These are phyloP conservation scores for Cyanocitta stelleri DNA, from an alignment of 2,113 vertebrate genomes.

Conservation along the genomic window DNA sequence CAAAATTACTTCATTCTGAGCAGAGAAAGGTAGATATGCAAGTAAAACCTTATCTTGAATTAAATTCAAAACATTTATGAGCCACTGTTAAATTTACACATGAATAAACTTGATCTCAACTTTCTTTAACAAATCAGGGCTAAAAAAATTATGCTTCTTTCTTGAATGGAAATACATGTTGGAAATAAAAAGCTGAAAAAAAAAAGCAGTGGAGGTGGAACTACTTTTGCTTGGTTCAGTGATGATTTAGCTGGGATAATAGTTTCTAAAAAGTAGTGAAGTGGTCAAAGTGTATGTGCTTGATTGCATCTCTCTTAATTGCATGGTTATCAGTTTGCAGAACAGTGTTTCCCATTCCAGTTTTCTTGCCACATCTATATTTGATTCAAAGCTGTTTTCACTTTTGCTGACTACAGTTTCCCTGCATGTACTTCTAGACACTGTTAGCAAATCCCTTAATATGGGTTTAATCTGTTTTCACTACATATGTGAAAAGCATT, in stretches of 20 bases:
- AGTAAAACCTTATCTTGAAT: neutral
- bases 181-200: neutral
- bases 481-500: neutral
- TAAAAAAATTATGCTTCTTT: neutral
- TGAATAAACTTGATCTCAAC: neutral
- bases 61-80: neutral
- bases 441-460: neutral
- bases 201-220: neutral
- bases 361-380: neutral
- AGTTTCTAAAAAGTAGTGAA: neutral
- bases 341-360: neutral
- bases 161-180: neutral
- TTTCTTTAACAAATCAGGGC: neutral
- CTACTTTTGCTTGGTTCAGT: neutral
- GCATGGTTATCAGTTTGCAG: conserved; percentile 8
- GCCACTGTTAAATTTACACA: neutral
- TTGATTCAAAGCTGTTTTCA: neutral
- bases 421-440: neutral
- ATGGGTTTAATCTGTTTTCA: neutral
- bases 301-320: conserved; percentile 52
- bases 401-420: neutral
- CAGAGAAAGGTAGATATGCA: neutral
- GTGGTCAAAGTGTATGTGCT: conserved; percentile 20
- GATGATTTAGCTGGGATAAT: neutral
- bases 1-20: neutral